phyloP scores from a whole-genome alignment of 2,797 vertebrate species.

The Manis pentadactyla region DNA sequence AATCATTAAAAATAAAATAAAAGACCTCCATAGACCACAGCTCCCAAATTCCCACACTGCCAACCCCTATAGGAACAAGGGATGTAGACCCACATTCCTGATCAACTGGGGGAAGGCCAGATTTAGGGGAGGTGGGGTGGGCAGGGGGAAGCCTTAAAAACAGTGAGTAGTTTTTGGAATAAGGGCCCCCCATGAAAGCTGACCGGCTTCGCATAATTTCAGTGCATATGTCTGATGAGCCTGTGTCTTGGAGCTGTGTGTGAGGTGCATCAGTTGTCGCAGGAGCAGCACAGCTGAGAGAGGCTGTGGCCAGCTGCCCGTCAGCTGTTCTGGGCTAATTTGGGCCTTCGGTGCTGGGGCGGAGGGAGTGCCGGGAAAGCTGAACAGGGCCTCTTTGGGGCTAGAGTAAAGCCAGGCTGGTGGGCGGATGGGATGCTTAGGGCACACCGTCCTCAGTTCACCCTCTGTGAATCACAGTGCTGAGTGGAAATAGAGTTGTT shows the following conservation, averaged over 20 bases:
- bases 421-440: background rate
- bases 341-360: background rate
- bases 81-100: background rate
- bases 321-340: conserved; percentile 74
- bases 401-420: background rate
- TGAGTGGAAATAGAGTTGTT: background rate
- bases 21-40: background rate
- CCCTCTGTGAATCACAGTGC: background rate
- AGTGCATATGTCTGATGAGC: background rate
- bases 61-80: background rate
- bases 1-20: background rate
- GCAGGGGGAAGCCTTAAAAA: background rate
- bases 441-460: background rate
- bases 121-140: background rate
- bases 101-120: background rate
- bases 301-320: background rate
- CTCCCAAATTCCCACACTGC: background rate
- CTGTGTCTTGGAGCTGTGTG: background rate
- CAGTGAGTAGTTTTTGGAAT: background rate
- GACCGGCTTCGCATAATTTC: background rate
- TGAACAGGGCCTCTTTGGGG: background rate
- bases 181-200: background rate
- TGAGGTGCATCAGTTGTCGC: background rate
- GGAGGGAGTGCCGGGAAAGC: background rate
- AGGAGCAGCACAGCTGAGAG: background rate